Base-by-base conservation (phyloP, 2,888 invertebrate genomes). In the Eupithecia inturbata region DNA sequence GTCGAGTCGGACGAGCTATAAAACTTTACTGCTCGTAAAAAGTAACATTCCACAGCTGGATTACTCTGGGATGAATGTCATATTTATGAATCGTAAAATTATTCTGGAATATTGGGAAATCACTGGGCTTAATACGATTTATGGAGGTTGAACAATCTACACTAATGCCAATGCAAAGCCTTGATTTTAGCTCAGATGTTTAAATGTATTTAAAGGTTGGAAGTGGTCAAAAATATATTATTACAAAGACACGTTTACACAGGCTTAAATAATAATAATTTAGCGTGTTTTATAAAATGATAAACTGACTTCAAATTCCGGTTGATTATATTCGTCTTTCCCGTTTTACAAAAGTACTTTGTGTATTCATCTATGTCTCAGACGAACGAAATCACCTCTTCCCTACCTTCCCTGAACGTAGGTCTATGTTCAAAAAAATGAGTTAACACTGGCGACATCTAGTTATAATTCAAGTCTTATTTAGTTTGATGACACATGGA, bases 11-110 rank as follows among this genome's bases (percentile, higher is more conserved):
- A 75, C 66, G 76, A 49, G 62, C 68, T 66, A 73, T 76, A 73
- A 76, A 71, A 76, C 67, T 73, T 76, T 73, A 76, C 28, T 28
- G 71, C 36, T 67, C 67, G 70, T 76, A 76, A 76, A 72, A 76
- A 71, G 73, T 76, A 66, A 71, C 71, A 76, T 76, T 76, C 67
- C 68, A 71, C 76, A 68, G 73, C 76, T 73, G 76, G 76, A 73
- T 76, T 73, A 71, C 76, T 76, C 70, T 62, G 73, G 68, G 62
- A 76, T 71, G 73, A 68, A 73, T 76, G 76, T 71, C 73, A 62
- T 75, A 75, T 76, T 73, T 73, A 76, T 73, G 73, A 73, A 19
- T 71, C 75, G 78, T 81, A 78, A 81, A 73, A 74, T 76, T 73
- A 74, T 70, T 70, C 70, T 69, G 39, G 31, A 75, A 72, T 71